Evolutionary conservation across 1,140 invertebrate species (phyloP).

Genomic region (Macrostomum lignano): DNA sequence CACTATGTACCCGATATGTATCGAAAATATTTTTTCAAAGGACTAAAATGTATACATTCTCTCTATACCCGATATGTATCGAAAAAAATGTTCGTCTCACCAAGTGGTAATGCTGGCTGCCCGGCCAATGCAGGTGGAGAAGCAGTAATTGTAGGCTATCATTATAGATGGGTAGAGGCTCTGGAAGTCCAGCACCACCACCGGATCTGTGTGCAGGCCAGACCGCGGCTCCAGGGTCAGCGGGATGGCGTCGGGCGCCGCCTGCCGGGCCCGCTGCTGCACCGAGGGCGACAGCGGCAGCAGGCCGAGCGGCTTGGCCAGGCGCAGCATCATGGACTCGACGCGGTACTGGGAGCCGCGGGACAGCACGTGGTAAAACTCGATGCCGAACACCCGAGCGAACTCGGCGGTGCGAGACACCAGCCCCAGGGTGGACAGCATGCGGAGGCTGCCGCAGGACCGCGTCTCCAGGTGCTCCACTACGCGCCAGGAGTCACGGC

Average conservation of each 20-base stretch:
- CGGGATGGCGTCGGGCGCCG: constrained; percentile 62
- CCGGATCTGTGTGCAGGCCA: constrained; percentile 34
- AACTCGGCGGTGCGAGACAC: constrained; percentile 69
- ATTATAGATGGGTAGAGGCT: constrained; percentile 94
- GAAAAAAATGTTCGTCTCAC: no score
- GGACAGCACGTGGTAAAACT: constrained; percentile 81
- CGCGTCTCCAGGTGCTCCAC: constrained; percentile 42
- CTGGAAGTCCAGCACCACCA: constrained; percentile 89
- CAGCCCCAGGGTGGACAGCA: constrained; percentile 61
- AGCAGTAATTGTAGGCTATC: constrained; percentile 97
- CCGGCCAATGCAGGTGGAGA: constrained; percentile 72
- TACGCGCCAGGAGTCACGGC: no score
- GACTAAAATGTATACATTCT: no score
- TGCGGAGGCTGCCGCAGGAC: constrained; percentile 40
- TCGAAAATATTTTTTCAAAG: no score
- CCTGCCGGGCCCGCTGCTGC: constrained; percentile 49
- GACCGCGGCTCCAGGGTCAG: constrained; percentile 73
- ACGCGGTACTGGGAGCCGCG: constrained; percentile 76
- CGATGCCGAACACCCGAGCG: constrained; percentile 75
- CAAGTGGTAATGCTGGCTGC: constrained; percentile 35
- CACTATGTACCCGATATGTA: no score
- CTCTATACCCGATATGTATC: no score
- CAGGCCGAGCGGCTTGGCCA: constrained; percentile 56
- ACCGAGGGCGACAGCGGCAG: constrained; percentile 56
- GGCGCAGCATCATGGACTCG: constrained; percentile 82